Evolutionary conservation across 1,140 invertebrate genomes (phyloP), one percentile per base, ranked within the genome.

Genomic region (Telenomus remus): DNA sequence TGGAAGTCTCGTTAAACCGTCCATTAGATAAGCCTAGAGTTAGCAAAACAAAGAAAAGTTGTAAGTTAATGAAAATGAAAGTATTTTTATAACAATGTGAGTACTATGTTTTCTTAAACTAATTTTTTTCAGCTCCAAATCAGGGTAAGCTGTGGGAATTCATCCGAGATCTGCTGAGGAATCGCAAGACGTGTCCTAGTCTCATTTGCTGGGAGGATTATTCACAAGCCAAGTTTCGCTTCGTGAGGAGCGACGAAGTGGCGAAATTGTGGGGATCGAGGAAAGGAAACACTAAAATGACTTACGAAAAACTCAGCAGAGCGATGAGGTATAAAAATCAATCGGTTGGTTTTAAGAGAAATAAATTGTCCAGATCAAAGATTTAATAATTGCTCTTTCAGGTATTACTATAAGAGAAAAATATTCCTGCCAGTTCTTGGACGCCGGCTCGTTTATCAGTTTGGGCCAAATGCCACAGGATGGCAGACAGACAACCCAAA

Each of bases 221-320:
- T 78, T 91, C 93, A 16, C 90, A 93, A 71, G 95, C 95, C 0
- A 93, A 94, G 66, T 97, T 97, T 87, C 92, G 95, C 54, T 97
- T 97, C 75, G 95, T 97, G 0, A 92, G 95, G 77, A 95, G 94
- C n/a, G 95, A 97, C 73, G 92, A 94, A 81, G 94, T 97, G 1
- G 95, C 96, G 0, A 92, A 94, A 80, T 89, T 96, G 63, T 97
- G 96, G 96, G 96, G 96, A 0, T 91, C 91, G 16, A 90, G 92
- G 79, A 96, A 96, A 83, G 93, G 95, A 82, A 97, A 98, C 83
- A 92, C 92, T 19, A 92, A 94, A 81, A 97, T 97, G 96, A 97
- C 94, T 12, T 98, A 97, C 83, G 96, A 97, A 84, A 98, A 98
- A 86, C 91, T 97, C 68, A 96, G 95, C 87, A 86, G 96, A 79